phyloP scores from a whole-genome alignment of 2,113 vertebrate species.

The Anguilla japonica region DNA sequence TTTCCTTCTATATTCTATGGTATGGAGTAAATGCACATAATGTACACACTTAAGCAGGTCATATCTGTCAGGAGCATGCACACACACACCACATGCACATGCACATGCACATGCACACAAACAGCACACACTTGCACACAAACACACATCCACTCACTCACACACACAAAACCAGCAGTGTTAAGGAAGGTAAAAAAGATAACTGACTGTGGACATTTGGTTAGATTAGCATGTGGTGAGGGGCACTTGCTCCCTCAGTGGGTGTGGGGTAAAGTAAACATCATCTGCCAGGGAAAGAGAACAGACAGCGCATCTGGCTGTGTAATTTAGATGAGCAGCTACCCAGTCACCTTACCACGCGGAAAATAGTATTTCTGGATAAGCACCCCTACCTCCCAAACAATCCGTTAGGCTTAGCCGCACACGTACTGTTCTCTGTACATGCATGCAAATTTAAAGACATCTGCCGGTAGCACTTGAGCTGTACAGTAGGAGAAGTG shows the following conservation, averaged over 20 bases:
- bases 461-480: not conserved
- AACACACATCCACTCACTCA: not conserved
- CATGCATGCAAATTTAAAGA: not conserved
- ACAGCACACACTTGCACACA: not conserved
- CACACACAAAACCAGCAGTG: not conserved
- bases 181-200: too few relatives aligned
- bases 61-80: too few relatives aligned
- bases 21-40: too few relatives aligned
- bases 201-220: not conserved
- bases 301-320: not conserved
- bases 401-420: too few relatives aligned
- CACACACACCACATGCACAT: not conserved
- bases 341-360: not conserved
- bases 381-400: too few relatives aligned
- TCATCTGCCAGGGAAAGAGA: conserved; percentile 18
- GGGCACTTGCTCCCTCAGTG: not conserved
- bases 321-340: not conserved
- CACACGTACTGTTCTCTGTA: too few relatives aligned
- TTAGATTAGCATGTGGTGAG: conserved; percentile 20
- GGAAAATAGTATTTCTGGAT: not conserved
- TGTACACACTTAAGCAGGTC: too few relatives aligned
- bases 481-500: not conserved
- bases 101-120: not conserved
- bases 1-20: too few relatives aligned
- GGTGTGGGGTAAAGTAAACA: conserved; percentile 26